These are phyloP conservation scores for Atherinosoma microstoma DNA, from an alignment of 2,797 vertebrate species.

Conservation along the genomic window DNA sequence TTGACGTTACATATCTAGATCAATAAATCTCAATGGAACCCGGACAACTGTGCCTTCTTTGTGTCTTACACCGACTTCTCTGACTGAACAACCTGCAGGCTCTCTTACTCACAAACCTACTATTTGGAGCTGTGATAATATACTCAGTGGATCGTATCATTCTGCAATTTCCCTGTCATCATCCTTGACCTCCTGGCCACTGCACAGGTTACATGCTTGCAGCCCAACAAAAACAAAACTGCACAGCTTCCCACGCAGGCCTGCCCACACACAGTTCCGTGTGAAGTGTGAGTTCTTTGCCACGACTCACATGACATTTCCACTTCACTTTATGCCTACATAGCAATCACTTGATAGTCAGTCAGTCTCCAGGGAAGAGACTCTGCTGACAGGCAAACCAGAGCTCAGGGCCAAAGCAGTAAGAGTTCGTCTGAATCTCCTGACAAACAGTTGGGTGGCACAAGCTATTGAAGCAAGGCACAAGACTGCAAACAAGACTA, in stretches of 20 bases:
- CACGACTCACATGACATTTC: constrained; percentile 49
- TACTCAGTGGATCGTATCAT: background rate
- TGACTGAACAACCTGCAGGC: background rate
- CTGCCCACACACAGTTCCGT: constrained; percentile 41
- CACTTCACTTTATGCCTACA: constrained; percentile 35
- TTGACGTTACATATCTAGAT: no score
- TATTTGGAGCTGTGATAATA: background rate
- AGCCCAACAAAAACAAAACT: constrained; percentile 4
- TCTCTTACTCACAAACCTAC: background rate
- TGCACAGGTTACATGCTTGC: constrained; percentile 3
- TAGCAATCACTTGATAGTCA: constrained; percentile 23
- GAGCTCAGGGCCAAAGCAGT: background rate
- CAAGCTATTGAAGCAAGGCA: constrained; percentile 9
- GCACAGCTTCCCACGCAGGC: constrained; percentile 48
- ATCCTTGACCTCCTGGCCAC: constrained; percentile 41
- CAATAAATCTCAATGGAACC: background rate
- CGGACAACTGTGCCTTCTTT: no score
- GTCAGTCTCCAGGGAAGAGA: background rate
- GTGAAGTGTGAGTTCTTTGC: constrained; percentile 32
- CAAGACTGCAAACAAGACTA: background rate
- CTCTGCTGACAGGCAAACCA: constrained; percentile 22
- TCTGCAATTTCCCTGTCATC: constrained; percentile 7
- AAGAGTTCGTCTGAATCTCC: background rate
- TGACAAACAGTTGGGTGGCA: background rate
- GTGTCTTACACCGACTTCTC: background rate